These are phyloP conservation scores for Terebella lapidaria DNA, from an alignment of 2,888 invertebrate genomes.

Conservation along the genomic window DNA sequence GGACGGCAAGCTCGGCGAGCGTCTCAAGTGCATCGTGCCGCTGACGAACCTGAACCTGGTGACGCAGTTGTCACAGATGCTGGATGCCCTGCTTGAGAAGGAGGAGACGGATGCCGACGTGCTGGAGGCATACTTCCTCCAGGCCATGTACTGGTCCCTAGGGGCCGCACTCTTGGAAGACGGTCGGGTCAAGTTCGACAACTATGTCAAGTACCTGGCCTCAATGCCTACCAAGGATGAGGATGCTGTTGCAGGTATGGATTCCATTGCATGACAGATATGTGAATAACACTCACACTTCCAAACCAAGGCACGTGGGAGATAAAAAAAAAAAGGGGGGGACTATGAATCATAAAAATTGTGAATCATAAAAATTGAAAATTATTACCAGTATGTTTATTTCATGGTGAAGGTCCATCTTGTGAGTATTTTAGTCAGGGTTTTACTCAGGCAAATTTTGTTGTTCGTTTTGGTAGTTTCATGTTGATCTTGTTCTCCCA, in stretches of 20 bases:
- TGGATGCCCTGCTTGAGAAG: constrained; percentile 64
- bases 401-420: no score
- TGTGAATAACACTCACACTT: no score
- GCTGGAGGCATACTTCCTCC: constrained; percentile 68
- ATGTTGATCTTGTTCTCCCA: no score
- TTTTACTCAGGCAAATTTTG: no score
- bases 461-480: no score
- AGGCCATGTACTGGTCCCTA: constrained; percentile 77
- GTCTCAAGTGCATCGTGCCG: constrained; percentile 74
- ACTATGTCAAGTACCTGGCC: constrained; percentile 71
- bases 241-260: constrained; percentile 31
- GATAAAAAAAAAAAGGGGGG: not conserved
- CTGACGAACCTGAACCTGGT: constrained; percentile 85
- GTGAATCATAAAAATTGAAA: no score
- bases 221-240: constrained; percentile 65
- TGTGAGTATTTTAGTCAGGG: no score
- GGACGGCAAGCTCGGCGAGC: constrained; percentile 62
- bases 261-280: no score
- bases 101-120: constrained; percentile 49
- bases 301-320: no score
- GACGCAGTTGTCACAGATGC: constrained; percentile 74
- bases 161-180: constrained; percentile 73
- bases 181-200: constrained; percentile 70
- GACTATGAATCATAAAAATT: no score
- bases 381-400: no score